These are phyloP conservation scores for Cheilosia vulpina DNA, from an alignment of 2,888 invertebrate genomes.

Conservation along the genomic window DNA sequence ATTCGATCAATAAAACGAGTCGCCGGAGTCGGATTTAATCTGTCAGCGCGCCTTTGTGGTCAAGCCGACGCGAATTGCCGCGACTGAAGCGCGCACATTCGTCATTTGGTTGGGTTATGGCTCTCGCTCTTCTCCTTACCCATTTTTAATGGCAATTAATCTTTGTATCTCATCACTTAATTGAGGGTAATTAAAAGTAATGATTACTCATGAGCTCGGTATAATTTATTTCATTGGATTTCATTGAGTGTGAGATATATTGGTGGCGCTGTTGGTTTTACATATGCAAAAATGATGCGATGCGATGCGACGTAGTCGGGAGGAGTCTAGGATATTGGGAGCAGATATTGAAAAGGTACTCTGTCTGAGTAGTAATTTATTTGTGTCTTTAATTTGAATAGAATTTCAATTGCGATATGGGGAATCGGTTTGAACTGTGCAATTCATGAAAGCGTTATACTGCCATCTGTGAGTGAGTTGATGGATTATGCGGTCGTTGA, in stretches of 20 bases:
- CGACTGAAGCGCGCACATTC: constrained; percentile 51
- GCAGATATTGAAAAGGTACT: too few species aligned
- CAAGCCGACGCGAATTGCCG: constrained; percentile 45
- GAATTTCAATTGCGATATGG: too few species aligned
- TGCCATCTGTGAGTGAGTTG: too few species aligned
- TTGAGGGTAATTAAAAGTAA: constrained; percentile 75
- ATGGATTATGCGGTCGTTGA: too few species aligned
- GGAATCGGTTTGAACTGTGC: too few species aligned
- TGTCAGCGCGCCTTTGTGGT: constrained; percentile 71
- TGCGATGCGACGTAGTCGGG: not conserved
- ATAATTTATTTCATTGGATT: constrained; percentile 67
- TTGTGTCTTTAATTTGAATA: too few species aligned
- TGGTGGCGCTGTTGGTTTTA: not conserved
- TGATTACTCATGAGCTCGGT: constrained; percentile 71
- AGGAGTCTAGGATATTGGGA: not conserved
- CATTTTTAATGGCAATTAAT: constrained; percentile 67
- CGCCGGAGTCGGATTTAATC: constrained; percentile 54
- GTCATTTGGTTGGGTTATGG: constrained; percentile 29
- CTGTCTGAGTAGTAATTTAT: too few species aligned
- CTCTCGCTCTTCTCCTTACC: not conserved
- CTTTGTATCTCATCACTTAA: constrained; percentile 75
- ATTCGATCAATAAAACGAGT: constrained; percentile 71
- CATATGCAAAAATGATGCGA: not conserved
- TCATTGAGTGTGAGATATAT: constrained; percentile 73
- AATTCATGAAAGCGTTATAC: too few species aligned